A percentile compares a stretch with the other conserved stretches of the same genome.
These are phyloP conservation scores for Cotesia vestalis DNA, from an alignment of 1,140 invertebrate species.

Conservation along the genomic window DNA sequence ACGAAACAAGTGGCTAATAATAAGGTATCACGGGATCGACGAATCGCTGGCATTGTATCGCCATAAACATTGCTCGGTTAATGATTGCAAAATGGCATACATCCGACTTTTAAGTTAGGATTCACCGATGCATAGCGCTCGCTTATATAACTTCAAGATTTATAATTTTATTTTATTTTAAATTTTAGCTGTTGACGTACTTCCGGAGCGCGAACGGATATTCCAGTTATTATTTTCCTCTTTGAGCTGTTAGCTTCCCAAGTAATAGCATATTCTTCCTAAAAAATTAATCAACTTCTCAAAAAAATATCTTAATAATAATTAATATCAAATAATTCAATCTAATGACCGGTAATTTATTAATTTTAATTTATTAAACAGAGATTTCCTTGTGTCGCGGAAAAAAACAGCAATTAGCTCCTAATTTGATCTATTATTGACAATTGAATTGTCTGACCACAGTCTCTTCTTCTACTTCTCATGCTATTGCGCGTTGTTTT, in stretches of 20 bases:
- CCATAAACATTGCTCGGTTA: slow-evolving; percentile 61
- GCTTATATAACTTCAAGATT: slow-evolving; percentile 56
- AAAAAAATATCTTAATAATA: too few species aligned
- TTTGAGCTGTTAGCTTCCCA: not conserved
- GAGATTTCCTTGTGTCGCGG: too few species aligned
- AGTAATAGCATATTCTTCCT: not conserved
- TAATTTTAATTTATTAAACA: too few species aligned
- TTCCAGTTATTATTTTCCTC: not conserved
- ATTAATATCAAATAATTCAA: too few species aligned
- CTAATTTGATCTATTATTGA: not conserved
- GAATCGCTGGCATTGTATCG: slow-evolving; percentile 50
- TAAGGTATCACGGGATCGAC: slow-evolving; percentile 56
- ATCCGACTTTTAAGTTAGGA: slow-evolving; percentile 54
- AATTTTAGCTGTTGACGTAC: slow-evolving; percentile 37
- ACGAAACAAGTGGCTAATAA: slow-evolving; percentile 59
- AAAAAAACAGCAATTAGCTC: not conserved
- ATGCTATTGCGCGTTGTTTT: not conserved
- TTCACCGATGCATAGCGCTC: slow-evolving; percentile 51
- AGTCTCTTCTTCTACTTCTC: slow-evolving; percentile 1
- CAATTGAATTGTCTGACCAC: not conserved
- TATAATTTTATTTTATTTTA: slow-evolving; percentile 49
- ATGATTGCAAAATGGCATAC: slow-evolving; percentile 64
- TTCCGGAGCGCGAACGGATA: not conserved
- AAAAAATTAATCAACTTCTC: too few species aligned
- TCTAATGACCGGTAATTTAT: too few species aligned